These are phyloP conservation scores for Synanthedon formicaeformis DNA, from an alignment of 2,888 invertebrate species.

Conservation along the genomic window DNA sequence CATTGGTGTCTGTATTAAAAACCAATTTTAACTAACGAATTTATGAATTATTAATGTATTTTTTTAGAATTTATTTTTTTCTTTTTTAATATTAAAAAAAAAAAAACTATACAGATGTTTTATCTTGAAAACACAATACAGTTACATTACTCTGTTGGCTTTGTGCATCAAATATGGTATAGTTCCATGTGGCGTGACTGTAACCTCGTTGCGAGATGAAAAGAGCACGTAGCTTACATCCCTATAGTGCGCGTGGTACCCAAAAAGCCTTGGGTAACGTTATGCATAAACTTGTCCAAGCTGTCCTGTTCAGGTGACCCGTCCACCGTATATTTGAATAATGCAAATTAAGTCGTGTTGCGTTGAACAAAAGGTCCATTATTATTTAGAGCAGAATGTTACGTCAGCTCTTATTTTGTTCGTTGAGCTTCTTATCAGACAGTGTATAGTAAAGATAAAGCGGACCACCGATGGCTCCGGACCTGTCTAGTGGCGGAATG, in stretches of 20 bases:
- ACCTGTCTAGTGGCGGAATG: constrained; percentile 36
- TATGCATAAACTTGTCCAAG: constrained; percentile 33
- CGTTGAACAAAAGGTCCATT: constrained; percentile 31
- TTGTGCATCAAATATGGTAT: constrained; percentile 12
- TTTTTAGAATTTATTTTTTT: no score
- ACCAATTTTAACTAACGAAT: no score
- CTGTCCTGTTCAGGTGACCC: constrained; percentile 21
- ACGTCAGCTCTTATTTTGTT: constrained; percentile 59
- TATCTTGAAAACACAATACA: no score
- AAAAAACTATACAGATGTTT: no score
- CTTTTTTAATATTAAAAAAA: no score
- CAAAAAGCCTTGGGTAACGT: constrained; percentile 33
- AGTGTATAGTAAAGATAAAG: constrained; percentile 63
- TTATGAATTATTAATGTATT: no score
- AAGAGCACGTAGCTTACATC: constrained; percentile 24
- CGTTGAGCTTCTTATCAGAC: constrained; percentile 64
- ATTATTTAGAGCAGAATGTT: constrained; percentile 19
- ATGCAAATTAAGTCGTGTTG: constrained; percentile 38
- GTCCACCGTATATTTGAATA: constrained; percentile 15
- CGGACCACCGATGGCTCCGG: constrained; percentile 46
- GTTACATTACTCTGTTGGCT: not conserved
- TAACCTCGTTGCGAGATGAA: constrained; percentile 5
- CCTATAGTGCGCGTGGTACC: constrained; percentile 21
- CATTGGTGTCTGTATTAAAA: no score
- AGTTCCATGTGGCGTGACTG: constrained; percentile 15